A percentile compares a stretch with the other conserved stretches of the same genome.
Evolutionary conservation across 2,888 invertebrate species (phyloP).

Genomic region (Phaonia tiefii): DNA sequence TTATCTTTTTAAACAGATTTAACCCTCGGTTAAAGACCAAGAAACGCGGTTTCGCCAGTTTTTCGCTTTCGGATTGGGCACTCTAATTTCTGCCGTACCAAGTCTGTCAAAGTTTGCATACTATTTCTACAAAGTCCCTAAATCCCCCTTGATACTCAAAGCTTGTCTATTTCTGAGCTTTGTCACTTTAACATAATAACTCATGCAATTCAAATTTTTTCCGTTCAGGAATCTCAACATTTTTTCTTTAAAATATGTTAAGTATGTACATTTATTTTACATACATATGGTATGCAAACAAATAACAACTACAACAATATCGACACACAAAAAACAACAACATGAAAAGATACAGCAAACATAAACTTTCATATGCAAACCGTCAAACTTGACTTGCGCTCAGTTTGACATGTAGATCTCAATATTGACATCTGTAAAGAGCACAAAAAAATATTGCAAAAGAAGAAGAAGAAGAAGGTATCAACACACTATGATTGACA

Average conservation of each 20-base stretch:
- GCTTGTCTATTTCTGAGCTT: neutral
- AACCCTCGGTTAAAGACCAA: too few species aligned
- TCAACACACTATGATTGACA: slow-evolving; percentile 73
- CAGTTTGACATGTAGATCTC: slow-evolving; percentile 61
- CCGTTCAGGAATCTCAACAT: slow-evolving; percentile 21
- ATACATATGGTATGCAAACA: slow-evolving; percentile 18
- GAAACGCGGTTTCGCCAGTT: too few species aligned
- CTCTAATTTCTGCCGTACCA: too few species aligned
- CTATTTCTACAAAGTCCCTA: too few species aligned
- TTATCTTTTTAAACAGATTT: too few species aligned
- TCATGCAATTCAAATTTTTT: slow-evolving; percentile 48
- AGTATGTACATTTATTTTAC: slow-evolving; percentile 55
- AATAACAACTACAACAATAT: slow-evolving; percentile 32
- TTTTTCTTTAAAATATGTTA: slow-evolving; percentile 50
- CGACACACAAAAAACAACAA: slow-evolving; percentile 1
- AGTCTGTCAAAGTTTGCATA: too few species aligned
- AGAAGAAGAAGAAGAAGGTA: slow-evolving; percentile 14
- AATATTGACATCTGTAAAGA: slow-evolving; percentile 64
- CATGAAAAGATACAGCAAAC: neutral
- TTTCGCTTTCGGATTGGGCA: too few species aligned
- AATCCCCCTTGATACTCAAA: too few species aligned
- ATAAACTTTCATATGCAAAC: slow-evolving; percentile 55
- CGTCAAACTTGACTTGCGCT: slow-evolving; percentile 50
- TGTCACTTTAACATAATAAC: neutral
- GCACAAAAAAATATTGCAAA: neutral